Conservation (phyloP, 2,888 invertebrate genomes). For the Noctua fimbriata region DNA sequence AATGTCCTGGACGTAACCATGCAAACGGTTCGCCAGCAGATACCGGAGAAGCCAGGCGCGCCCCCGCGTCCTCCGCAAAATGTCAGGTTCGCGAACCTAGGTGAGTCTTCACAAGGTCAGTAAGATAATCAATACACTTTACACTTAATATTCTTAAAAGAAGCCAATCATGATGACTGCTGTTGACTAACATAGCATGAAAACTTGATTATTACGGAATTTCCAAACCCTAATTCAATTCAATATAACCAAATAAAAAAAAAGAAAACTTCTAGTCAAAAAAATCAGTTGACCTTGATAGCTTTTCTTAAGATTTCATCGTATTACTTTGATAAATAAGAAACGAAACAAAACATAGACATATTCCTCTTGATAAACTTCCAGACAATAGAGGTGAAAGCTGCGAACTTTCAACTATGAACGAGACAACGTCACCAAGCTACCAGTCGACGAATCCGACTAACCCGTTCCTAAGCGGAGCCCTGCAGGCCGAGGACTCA, state of each 20-base stretch:
- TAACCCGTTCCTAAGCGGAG: conserved; percentile 86
- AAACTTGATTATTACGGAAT: background rate
- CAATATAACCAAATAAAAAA: background rate
- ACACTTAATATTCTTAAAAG: background rate
- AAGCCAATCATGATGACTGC: background rate
- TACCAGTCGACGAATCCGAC: conserved; percentile 91
- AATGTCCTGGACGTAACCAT: conserved; percentile 95
- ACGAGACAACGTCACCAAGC: conserved; percentile 85
- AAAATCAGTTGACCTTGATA: background rate
- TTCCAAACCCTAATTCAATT: background rate
- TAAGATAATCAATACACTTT: conserved; percentile 55
- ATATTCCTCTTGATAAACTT: background rate
- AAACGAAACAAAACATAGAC: background rate
- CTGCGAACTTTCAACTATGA: conserved; percentile 91
- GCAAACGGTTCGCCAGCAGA: conserved; percentile 94
- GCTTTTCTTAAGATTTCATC: background rate
- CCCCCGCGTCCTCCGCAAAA: conserved; percentile 88
- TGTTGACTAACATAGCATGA: background rate
- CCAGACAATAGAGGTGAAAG: conserved; percentile 83
- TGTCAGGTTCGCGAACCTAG: conserved; percentile 89
- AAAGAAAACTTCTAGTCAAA: background rate
- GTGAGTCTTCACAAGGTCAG: conserved; percentile 74
- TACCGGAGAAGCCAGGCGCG: conserved; percentile 92
- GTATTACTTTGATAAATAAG: background rate
- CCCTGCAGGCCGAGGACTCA: conserved; percentile 89